phyloP scores from a whole-genome alignment of 2,888 invertebrate species.

The Morinoia aosen region DNA sequence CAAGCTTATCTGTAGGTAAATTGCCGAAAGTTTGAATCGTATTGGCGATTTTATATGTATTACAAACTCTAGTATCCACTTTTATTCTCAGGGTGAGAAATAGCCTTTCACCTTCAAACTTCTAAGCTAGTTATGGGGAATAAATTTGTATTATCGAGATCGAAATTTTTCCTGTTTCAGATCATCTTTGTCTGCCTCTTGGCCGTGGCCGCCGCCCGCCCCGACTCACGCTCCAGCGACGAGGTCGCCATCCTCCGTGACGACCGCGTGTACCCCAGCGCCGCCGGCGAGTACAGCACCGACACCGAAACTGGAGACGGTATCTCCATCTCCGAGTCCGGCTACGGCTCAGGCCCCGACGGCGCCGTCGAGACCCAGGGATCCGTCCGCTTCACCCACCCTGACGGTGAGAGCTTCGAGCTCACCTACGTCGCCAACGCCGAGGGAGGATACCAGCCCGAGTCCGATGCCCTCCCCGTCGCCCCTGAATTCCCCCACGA shows the following conservation, averaged over 20 bases:
- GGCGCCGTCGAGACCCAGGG: slow-evolving; percentile 47
- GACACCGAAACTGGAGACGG: slow-evolving; percentile 59
- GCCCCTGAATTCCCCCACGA: slow-evolving; percentile 56
- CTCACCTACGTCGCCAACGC: too few relatives aligned
- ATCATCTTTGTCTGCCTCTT: slow-evolving; percentile 46
- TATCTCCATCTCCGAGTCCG: slow-evolving; percentile 54
- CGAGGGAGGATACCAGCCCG: neutral
- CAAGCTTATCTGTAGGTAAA: too few relatives aligned
- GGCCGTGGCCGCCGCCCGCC: slow-evolving; percentile 46
- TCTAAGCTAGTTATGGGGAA: neutral
- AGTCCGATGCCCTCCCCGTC: slow-evolving; percentile 52
- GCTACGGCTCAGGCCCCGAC: slow-evolving; percentile 53
- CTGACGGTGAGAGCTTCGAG: slow-evolving; percentile 22
- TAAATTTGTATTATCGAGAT: neutral
- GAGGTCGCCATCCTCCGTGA: neutral
- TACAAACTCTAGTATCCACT: too few relatives aligned
- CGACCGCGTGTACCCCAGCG: too few relatives aligned
- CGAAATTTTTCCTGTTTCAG: neutral
- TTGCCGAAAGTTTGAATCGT: too few relatives aligned
- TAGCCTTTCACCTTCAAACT: too few relatives aligned
- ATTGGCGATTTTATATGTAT: too few relatives aligned
- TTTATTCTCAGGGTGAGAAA: too few relatives aligned
- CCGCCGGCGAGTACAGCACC: slow-evolving; percentile 50
- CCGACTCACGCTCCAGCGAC: neutral
- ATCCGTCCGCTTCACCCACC: slow-evolving; percentile 38